Evolutionary conservation across 2,113 vertebrate species (phyloP).

Genomic region (Sialia sialis): DNA sequence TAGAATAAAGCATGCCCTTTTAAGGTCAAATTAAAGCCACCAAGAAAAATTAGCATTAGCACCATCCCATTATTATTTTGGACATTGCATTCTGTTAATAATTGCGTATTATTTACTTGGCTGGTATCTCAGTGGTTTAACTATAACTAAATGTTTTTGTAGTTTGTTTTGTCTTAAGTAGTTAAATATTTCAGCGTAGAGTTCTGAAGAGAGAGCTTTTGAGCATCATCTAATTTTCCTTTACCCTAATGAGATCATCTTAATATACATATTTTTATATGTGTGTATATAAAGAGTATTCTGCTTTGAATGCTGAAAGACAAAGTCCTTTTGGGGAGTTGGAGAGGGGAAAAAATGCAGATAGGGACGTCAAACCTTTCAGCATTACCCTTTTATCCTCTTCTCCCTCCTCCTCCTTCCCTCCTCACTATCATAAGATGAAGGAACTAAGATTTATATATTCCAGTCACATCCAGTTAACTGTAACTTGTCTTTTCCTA

Average conservation of each 20-base stretch:
- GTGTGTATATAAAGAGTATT: neutral
- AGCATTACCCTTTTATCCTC: neutral
- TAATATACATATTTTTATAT: neutral
- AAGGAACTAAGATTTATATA: neutral
- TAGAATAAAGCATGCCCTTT: neutral
- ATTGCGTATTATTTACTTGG: neutral
- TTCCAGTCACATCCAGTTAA: neutral
- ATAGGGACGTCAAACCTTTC: neutral
- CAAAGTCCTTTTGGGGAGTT: neutral
- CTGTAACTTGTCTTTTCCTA: neutral
- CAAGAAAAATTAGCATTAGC: constrained; percentile 10
- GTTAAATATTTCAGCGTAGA: neutral
- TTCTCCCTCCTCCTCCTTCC: neutral
- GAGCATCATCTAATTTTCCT: neutral
- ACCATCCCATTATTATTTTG: neutral
- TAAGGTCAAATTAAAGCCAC: neutral
- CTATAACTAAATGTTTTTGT: neutral
- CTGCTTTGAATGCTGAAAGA: neutral
- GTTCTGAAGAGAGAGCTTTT: neutral
- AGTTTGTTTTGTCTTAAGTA: neutral
- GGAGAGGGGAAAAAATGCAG: neutral
- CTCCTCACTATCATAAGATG: neutral
- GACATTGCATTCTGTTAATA: neutral
- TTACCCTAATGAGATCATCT: neutral
- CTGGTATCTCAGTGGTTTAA: neutral